Conservation (phyloP, 1,140 invertebrate genomes). For the Capitella teleta region DNA sequence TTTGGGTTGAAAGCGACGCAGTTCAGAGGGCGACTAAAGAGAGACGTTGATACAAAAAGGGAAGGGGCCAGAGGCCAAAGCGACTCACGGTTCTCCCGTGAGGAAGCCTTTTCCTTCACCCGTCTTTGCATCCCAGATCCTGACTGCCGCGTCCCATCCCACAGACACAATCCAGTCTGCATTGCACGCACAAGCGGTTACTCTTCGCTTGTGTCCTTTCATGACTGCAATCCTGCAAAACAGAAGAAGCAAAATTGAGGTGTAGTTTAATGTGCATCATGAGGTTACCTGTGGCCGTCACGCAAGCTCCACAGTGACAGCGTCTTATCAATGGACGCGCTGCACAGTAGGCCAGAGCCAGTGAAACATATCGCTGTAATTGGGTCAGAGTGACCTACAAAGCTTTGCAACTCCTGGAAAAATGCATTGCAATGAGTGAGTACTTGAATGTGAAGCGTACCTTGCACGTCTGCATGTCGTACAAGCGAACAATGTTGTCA, state of each 20-base stretch:
- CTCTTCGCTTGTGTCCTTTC: constrained; percentile 27
- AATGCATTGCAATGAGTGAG: too few relatives aligned
- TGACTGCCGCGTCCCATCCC: constrained; percentile 37
- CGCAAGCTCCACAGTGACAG: constrained; percentile 35
- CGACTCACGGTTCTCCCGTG: constrained; percentile 7
- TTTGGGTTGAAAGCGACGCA: constrained; percentile 41
- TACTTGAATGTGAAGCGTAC: too few relatives aligned
- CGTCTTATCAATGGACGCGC: constrained; percentile 29
- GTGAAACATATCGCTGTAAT: constrained; percentile 37
- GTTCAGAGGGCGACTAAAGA: constrained; percentile 30
- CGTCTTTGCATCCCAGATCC: constrained; percentile 29
- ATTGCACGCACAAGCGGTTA: constrained; percentile 23
- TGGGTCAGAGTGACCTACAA: constrained; percentile 31
- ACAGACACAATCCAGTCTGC: constrained; percentile 27
- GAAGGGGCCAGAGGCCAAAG: too few relatives aligned
- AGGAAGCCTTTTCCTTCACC: constrained; percentile 18
- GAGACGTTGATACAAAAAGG: too few relatives aligned
- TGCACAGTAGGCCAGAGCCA: constrained; percentile 25
- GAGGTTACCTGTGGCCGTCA: neutral
- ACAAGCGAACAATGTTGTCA: too few relatives aligned
- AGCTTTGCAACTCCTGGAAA: constrained; percentile 26
- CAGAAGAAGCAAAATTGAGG: too few relatives aligned
- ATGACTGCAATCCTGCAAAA: constrained; percentile 27
- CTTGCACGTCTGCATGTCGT: too few relatives aligned
- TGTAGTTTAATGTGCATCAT: too few relatives aligned